These are phyloP conservation scores for Poeciliopsis turneri DNA, from an alignment of 2,797 vertebrate species.

Conservation along the genomic window DNA sequence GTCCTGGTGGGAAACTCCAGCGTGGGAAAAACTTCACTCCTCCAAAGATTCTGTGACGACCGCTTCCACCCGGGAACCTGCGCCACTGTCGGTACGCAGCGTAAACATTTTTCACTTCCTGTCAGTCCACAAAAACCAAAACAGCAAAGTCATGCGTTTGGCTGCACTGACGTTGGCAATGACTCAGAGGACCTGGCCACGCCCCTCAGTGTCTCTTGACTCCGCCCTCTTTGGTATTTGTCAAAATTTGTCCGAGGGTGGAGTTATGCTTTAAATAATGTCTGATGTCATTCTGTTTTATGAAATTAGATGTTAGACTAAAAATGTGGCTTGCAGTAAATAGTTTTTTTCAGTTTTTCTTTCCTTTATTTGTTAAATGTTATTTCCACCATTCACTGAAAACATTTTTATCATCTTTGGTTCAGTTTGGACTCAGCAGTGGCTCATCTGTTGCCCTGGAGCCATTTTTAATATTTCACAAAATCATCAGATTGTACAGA, in stretches of 20 bases:
- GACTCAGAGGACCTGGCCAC: neutral
- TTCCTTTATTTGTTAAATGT: neutral
- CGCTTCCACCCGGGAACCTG: slow-evolving; percentile 83
- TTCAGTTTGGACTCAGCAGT: neutral
- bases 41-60: slow-evolving; percentile 88
- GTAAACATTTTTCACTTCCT: neutral
- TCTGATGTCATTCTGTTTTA: neutral
- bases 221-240: neutral
- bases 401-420: neutral
- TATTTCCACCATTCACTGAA: neutral
- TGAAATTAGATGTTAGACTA: neutral
- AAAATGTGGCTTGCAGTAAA: neutral
- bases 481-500: neutral
- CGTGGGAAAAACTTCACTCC: slow-evolving; percentile 92
- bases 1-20: slow-evolving; percentile 91
- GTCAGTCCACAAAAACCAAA: neutral
- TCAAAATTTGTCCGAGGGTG: no score
- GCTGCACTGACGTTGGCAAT: neutral
- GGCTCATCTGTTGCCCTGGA: neutral
- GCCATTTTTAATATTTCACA: neutral
- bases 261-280: neutral
- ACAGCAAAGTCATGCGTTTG: neutral
- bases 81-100: slow-evolving; percentile 88
- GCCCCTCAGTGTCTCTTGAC: neutral
- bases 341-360: neutral